Evolutionary conservation across 1,140 invertebrate genomes (phyloP).

Genomic region (Zophobas atratus): DNA sequence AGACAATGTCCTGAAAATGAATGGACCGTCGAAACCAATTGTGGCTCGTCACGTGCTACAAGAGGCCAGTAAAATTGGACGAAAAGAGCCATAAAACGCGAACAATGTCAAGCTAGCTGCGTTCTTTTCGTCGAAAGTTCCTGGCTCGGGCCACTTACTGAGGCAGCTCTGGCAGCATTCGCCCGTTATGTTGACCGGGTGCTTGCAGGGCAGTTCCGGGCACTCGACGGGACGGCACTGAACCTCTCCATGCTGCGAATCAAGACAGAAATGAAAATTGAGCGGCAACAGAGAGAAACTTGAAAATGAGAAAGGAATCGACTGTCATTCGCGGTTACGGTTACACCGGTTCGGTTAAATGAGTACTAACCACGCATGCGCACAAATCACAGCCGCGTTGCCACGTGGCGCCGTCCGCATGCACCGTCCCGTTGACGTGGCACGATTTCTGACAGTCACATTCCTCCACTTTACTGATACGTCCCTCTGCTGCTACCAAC

Average conservation of each 20-base stretch:
- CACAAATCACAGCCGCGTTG: constrained; percentile 86
- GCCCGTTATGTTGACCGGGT: constrained; percentile 82
- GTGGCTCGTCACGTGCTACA: no score
- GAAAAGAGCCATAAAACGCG: no score
- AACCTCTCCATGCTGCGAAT: constrained; percentile 84
- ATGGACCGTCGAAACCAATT: not conserved
- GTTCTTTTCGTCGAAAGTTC: not conserved
- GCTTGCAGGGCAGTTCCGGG: constrained; percentile 81
- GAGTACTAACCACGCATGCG: constrained; percentile 80
- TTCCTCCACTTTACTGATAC: constrained; percentile 84
- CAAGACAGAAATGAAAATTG: constrained; percentile 5
- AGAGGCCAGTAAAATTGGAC: no score
- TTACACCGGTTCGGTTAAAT: constrained; percentile 11
- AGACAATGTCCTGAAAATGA: constrained; percentile 81
- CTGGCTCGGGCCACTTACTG: constrained; percentile 75
- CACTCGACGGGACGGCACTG: constrained; percentile 86
- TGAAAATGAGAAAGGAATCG: constrained; percentile 12
- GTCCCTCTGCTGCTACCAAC: constrained; percentile 83
- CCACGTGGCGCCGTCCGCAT: constrained; percentile 87
- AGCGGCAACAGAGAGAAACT: constrained; percentile 22
- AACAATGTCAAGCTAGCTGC: no score
- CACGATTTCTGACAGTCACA: constrained; percentile 94
- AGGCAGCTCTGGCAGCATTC: constrained; percentile 90
- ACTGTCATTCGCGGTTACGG: constrained; percentile 26
- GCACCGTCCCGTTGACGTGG: constrained; percentile 82